Evolutionary conservation across 2,797 vertebrate species (phyloP).

Genomic region (Tragopan temminckii): DNA sequence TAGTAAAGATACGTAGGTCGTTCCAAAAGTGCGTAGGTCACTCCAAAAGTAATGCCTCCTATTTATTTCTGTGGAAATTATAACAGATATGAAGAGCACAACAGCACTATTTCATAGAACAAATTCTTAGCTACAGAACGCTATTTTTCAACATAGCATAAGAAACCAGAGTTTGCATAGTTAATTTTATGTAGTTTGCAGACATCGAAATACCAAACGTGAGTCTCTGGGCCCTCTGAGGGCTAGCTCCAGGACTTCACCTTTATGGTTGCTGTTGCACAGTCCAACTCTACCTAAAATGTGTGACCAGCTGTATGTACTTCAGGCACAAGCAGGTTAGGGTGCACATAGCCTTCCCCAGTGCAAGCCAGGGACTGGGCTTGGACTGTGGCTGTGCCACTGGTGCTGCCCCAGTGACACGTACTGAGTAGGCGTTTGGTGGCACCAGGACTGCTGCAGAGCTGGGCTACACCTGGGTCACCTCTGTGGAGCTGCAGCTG

Average conservation of each 20-base stretch:
- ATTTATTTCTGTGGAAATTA: no score
- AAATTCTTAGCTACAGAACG: no score
- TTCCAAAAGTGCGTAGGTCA: no score
- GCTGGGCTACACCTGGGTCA: background rate
- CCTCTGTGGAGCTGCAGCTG: background rate
- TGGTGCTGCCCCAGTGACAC: background rate
- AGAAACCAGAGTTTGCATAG: no score
- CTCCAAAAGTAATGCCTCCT: no score
- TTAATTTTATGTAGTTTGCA: no score
- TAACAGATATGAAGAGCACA: no score
- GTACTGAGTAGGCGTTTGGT: background rate
- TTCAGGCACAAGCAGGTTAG: background rate
- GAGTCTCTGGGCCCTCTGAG: background rate
- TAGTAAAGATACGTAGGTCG: background rate
- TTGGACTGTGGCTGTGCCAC: background rate
- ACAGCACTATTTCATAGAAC: no score
- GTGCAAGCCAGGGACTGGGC: background rate
- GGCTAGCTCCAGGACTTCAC: rapidly evolving
- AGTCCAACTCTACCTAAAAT: background rate
- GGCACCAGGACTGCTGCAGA: background rate
- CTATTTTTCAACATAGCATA: no score
- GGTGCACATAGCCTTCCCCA: background rate
- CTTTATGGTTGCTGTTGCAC: background rate
- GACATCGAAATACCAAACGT: rapidly evolving
- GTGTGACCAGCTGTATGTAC: background rate